Conservation (phyloP, 2,113 vertebrate genomes). For the Bos javanicus region DNA sequence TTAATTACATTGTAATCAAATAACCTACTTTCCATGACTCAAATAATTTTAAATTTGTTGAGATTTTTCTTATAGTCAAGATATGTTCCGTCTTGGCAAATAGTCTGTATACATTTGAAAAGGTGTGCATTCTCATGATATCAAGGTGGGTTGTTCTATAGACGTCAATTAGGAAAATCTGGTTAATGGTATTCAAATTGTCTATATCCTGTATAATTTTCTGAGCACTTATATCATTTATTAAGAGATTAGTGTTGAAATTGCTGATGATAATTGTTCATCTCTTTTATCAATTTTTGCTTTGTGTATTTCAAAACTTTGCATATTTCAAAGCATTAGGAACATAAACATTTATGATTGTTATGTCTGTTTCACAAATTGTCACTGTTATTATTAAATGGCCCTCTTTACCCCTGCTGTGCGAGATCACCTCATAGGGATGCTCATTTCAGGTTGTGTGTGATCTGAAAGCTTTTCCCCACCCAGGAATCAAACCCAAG, state of each 20-base stretch:
- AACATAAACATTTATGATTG: background rate
- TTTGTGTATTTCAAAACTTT: background rate
- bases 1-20: background rate
- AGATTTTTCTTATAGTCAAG: background rate
- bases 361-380: background rate
- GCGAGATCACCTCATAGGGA: fast-evolving
- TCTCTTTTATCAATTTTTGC: background rate
- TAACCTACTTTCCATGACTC: background rate
- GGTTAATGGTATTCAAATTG: background rate
- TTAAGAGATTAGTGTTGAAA: background rate
- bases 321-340: background rate
- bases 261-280: background rate
- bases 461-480: background rate
- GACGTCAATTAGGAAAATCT: background rate
- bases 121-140: background rate
- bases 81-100: background rate
- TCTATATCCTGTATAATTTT: background rate
- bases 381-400: background rate
- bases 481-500: background rate
- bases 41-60: background rate
- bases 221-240: background rate
- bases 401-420: background rate
- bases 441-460: background rate
- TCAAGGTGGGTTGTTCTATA: background rate
- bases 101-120: background rate